Evolutionary conservation across 30 jellyfish, hydroid and myxozoan genomes (phyloP).

Genomic region (Cassiopea andromeda): DNA sequence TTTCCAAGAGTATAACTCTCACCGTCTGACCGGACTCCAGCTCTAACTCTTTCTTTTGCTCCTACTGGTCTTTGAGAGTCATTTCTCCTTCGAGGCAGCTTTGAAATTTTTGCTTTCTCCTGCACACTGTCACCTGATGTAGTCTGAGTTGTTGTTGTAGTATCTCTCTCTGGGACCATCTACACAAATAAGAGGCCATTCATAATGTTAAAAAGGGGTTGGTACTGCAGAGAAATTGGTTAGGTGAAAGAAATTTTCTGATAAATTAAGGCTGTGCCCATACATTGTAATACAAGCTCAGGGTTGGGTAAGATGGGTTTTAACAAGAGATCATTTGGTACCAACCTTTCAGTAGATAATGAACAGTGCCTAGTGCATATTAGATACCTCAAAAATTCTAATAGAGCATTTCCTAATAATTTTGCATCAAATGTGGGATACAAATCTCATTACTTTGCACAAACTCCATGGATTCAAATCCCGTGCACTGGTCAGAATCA

Average conservation of each 20-base stretch:
- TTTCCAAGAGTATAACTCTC: background rate
- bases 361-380: background rate
- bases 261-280: no score
- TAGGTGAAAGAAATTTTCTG: no score
- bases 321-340: background rate
- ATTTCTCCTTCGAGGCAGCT: slow-evolving; percentile 1
- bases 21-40: background rate
- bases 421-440: no score
- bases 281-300: no score
- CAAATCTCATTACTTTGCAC: no score
- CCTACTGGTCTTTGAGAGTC: background rate
- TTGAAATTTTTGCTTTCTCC: slow-evolving; percentile 12
- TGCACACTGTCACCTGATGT: slow-evolving; percentile 6
- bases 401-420: no score
- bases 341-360: background rate
- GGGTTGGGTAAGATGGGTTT: no score
- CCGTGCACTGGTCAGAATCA: no score
- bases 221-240: no score
- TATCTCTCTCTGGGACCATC: slow-evolving; percentile 45
- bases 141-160: slow-evolving; percentile 16
- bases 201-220: no score
- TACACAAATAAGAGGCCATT: background rate
- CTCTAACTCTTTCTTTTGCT: background rate
- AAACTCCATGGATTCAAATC: no score
- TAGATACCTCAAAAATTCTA: no score